Conservation (phyloP, 2,113 vertebrate species). For the Mungos mungo region DNA sequence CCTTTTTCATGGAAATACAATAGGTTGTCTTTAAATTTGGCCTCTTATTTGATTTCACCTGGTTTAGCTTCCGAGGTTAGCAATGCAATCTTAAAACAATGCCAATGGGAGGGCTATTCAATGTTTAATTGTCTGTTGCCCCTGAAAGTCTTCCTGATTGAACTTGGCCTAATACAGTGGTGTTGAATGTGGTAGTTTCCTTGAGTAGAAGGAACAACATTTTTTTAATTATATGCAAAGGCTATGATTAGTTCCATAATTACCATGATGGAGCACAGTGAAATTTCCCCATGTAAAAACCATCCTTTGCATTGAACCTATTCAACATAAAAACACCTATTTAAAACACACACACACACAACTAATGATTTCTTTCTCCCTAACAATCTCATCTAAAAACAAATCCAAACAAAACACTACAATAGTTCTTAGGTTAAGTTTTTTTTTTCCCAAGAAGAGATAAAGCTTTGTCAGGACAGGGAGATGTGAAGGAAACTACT, state of each 20-base stretch:
- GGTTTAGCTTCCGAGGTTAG: slow-evolving; percentile 35
- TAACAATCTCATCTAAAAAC: neutral
- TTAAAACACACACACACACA: neutral
- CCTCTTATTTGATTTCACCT: slow-evolving; percentile 54
- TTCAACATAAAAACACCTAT: neutral
- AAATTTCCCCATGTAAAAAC: neutral
- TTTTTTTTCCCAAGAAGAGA: slow-evolving; percentile 2
- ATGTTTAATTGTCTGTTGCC: neutral
- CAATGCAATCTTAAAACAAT: slow-evolving; percentile 22
- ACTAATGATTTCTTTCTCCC: neutral
- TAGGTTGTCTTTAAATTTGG: neutral
- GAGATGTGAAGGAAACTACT: neutral
- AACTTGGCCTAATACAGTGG: neutral
- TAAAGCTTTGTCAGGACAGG: neutral
- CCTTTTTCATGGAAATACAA: slow-evolving; percentile 40
- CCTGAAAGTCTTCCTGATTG: slow-evolving; percentile 15
- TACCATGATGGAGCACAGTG: neutral
- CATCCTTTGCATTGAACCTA: neutral
- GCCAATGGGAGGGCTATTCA: neutral
- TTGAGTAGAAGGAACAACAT: neutral
- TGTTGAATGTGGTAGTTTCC: slow-evolving; percentile 34
- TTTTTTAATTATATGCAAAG: neutral
- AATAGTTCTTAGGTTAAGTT: neutral
- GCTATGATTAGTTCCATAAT: neutral
- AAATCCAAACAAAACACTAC: slow-evolving; percentile 30